Percentiles rank a stretch among this genome's conserved stretches.
These are phyloP conservation scores for Anniella stebbinsi DNA, from an alignment of 2,797 vertebrate genomes.

Conservation along the genomic window DNA sequence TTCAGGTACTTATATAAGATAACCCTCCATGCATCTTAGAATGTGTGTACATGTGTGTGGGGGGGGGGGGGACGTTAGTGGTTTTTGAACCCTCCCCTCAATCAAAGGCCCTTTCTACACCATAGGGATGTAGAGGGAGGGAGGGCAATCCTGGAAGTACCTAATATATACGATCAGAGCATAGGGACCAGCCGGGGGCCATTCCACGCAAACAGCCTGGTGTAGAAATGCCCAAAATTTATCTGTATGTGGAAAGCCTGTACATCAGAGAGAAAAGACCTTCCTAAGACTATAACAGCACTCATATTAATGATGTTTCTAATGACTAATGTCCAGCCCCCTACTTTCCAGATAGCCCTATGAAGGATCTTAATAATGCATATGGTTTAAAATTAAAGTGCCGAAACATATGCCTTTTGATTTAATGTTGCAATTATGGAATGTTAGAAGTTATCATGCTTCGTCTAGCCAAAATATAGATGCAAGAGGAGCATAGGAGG, in stretches of 20 bases:
- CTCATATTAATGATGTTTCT: not conserved
- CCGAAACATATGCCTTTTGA: constrained; percentile 19
- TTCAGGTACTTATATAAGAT: not conserved
- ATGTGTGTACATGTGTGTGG: not conserved
- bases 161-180: too few species aligned
- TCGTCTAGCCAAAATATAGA: too few species aligned
- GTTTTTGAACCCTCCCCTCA: not conserved
- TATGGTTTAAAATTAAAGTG: constrained; percentile 39
- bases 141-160: too few species aligned
- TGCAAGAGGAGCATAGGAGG: not conserved
- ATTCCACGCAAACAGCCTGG: too few species aligned
- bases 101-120: too few species aligned
- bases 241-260: not conserved
- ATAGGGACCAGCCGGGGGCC: too few species aligned
- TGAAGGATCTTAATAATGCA: constrained; percentile 41
- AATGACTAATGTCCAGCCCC: constrained; percentile 6
- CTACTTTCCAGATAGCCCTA: not conserved
- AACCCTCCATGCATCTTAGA: too few species aligned
- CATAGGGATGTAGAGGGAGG: too few species aligned
- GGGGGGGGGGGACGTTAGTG: not conserved
- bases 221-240: too few species aligned
- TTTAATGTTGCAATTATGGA: constrained; percentile 33
- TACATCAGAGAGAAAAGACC: not conserved
- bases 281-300: not conserved
- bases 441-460: constrained; percentile 2